Evolutionary conservation across 2,797 vertebrate genomes (phyloP).

Genomic region (Aldrovandia affinis): DNA sequence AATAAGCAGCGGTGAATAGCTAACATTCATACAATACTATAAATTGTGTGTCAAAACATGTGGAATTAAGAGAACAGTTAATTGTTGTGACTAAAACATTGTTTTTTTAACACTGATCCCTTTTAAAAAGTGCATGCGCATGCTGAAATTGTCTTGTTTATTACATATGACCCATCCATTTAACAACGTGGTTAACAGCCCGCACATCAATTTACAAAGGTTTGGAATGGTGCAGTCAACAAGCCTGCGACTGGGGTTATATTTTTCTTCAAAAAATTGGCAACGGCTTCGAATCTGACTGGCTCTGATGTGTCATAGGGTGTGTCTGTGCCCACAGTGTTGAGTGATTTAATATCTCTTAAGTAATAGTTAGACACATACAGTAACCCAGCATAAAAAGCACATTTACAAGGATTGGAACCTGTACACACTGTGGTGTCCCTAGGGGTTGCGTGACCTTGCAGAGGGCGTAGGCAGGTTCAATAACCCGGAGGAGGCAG

Average conservation of each 20-base stretch:
- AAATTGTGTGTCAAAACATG: background rate
- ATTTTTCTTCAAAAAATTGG: background rate
- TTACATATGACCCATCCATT: background rate
- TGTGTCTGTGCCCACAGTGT: background rate
- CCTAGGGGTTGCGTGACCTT: background rate
- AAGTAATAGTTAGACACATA: background rate
- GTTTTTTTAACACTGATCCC: background rate
- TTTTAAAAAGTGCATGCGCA: background rate
- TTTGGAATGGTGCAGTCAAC: background rate
- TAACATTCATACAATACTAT: background rate
- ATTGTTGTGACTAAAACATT: background rate
- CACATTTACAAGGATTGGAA: background rate
- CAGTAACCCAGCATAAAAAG: background rate
- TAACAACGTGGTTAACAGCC: background rate
- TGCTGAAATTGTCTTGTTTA: too few relatives aligned
- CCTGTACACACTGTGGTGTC: background rate
- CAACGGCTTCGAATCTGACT: background rate
- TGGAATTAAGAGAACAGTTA: background rate
- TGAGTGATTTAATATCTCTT: background rate
- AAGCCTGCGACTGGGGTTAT: background rate
- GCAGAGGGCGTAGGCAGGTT: too few relatives aligned
- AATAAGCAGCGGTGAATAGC: background rate
- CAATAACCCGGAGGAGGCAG: too few relatives aligned
- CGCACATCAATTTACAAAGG: background rate
- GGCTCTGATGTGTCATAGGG: background rate